These are phyloP conservation scores for Ecliptopera silaceata DNA, from an alignment of 2,888 invertebrate genomes.

Conservation along the genomic window DNA sequence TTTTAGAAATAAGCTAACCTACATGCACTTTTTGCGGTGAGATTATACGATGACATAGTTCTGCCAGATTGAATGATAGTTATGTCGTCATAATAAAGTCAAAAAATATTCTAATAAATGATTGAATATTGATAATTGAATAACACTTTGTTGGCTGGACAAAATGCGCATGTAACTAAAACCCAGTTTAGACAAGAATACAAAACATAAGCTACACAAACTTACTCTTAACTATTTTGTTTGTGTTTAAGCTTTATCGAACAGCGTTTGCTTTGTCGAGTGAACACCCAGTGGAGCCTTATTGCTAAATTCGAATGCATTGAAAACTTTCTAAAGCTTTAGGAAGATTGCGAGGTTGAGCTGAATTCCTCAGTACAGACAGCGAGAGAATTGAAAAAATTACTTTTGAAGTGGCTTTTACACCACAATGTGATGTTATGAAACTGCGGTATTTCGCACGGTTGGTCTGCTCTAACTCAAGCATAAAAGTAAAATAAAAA, in stretches of 20 bases:
- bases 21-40: too few relatives aligned
- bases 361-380: conserved; percentile 17
- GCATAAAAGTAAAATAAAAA: background rate
- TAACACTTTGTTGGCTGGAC: too few relatives aligned
- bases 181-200: too few relatives aligned
- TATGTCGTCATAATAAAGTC: too few relatives aligned
- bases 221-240: conserved; percentile 31
- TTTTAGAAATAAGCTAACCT: too few relatives aligned
- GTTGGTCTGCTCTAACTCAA: too few relatives aligned
- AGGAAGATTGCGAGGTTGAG: conserved; percentile 27
- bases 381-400: conserved; percentile 11
- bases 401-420: conserved; percentile 9
- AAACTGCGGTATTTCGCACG: background rate
- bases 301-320: conserved; percentile 33
- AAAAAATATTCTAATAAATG: too few relatives aligned
- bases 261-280: conserved; percentile 34
- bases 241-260: conserved; percentile 35
- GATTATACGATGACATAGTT: too few relatives aligned
- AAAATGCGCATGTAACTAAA: too few relatives aligned
- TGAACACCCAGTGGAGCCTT: conserved; percentile 28
- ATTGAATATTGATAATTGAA: too few relatives aligned
- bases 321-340: conserved; percentile 33
- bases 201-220: conserved; percentile 14
- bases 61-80: too few relatives aligned
- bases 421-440: background rate